Evolutionary conservation across 1,140 invertebrate genomes (phyloP).

Genomic region (Pararge aegeria): DNA sequence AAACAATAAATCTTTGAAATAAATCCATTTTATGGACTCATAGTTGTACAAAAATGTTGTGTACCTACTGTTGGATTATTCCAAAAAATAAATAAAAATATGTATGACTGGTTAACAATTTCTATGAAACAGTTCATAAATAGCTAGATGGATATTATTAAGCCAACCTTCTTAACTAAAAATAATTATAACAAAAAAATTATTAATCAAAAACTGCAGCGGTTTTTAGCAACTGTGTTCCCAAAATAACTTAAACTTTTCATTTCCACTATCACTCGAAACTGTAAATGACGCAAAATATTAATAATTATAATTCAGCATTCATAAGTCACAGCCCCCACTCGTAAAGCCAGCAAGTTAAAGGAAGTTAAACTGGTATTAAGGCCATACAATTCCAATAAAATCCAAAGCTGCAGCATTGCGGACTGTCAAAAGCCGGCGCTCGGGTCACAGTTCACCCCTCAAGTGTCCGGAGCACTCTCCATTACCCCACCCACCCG

Average conservation of each 20-base stretch:
- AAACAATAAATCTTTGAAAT: no score
- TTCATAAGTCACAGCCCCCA: constrained; percentile 14
- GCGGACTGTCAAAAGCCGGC: constrained; percentile 67
- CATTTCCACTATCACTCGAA: background rate
- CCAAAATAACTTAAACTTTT: background rate
- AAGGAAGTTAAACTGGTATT: constrained; percentile 12
- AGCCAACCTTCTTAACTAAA: no score
- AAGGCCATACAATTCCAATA: constrained; percentile 41
- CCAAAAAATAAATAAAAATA: no score
- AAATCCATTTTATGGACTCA: no score
- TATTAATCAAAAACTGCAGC: background rate
- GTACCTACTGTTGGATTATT: no score
- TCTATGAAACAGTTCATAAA: no score
- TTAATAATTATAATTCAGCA: constrained; percentile 4
- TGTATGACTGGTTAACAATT: no score
- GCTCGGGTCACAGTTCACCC: constrained; percentile 46
- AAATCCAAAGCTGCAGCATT: constrained; percentile 45
- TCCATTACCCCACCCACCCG: constrained; percentile 31
- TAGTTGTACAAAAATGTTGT: no score
- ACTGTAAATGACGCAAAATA: background rate
- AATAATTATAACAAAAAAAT: background rate
- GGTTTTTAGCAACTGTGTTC: background rate
- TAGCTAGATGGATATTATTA: no score
- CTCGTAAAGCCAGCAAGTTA: background rate
- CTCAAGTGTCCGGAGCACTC: constrained; percentile 53